A percentile compares a stretch with the other conserved stretches of the same genome.
Evolutionary conservation across 2,888 invertebrate genomes (phyloP).

Genomic region (Habroteleia sp.): DNA sequence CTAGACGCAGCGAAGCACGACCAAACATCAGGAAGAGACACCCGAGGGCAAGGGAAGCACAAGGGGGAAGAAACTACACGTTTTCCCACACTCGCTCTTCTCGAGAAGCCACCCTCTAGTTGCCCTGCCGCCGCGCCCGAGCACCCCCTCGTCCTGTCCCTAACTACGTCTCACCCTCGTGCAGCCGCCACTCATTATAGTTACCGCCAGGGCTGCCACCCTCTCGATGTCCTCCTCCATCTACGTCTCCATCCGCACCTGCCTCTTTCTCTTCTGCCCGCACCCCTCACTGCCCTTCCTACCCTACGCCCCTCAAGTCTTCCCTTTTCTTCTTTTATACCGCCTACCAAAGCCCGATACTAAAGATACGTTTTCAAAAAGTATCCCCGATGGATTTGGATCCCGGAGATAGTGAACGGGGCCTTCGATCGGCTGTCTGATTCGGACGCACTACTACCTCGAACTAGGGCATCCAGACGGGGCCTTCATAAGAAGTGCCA

Average conservation of each 20-base stretch:
- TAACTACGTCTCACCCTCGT: conserved; percentile 67
- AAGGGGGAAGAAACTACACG: conserved; percentile 71
- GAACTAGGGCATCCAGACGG: conserved; percentile 34
- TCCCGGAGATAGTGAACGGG: conserved; percentile 3
- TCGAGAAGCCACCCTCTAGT: conserved; percentile 62
- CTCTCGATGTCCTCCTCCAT: conserved; percentile 54
- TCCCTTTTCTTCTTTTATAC: conserved; percentile 5
- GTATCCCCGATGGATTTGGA: conserved; percentile 26
- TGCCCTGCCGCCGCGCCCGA: conserved; percentile 26
- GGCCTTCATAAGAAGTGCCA: conserved; percentile 13
- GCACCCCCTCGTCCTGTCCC: conserved; percentile 60
- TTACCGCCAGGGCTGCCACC: conserved; percentile 69
- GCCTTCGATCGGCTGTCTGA: conserved; percentile 9
- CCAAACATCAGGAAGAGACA: conserved; percentile 64
- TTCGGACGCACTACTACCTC: conserved; percentile 3
- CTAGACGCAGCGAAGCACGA: conserved; percentile 39
- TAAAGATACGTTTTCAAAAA: conserved; percentile 46
- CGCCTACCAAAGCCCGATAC: conserved; percentile 26
- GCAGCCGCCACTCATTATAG: conserved; percentile 74
- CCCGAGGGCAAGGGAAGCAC: conserved; percentile 49
- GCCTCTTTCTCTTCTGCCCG: conserved; percentile 10
- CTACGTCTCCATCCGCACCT: conserved; percentile 44
- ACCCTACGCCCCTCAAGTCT: too few relatives aligned
- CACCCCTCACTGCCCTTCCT: too few relatives aligned
- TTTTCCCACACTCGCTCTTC: conserved; percentile 73